phyloP scores from a whole-genome alignment of 2,888 invertebrate species.

The Acheta domesticus region DNA sequence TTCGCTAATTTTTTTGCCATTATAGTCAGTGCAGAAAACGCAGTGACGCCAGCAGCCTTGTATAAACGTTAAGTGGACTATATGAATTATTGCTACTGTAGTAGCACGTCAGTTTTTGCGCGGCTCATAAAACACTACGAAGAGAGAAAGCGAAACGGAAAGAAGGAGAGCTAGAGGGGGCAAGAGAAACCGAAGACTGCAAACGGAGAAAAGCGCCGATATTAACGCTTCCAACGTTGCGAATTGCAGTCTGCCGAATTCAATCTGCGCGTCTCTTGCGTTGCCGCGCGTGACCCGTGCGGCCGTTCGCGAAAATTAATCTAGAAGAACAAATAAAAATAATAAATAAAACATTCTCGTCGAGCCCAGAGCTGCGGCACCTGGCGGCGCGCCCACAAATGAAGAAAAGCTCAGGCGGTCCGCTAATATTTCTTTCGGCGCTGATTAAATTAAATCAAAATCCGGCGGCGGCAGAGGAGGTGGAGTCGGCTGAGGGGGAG shows the following conservation, averaged over 20 bases:
- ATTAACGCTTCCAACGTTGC: too few species aligned
- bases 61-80: background rate
- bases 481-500: background rate
- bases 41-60: background rate
- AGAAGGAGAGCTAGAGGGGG: background rate
- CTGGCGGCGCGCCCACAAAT: background rate
- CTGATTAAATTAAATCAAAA: slow-evolving; percentile 52
- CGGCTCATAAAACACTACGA: background rate
- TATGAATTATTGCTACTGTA: slow-evolving; percentile 10
- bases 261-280: background rate
- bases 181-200: background rate
- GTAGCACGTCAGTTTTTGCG: background rate
- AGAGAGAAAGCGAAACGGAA: background rate
- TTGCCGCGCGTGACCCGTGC: background rate
- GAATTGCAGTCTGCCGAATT: too few species aligned
- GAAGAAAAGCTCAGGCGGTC: background rate
- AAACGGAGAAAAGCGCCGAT: background rate
- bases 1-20: too few species aligned
- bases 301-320: background rate
- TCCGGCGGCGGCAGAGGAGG: slow-evolving; percentile 36
- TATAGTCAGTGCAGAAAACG: background rate
- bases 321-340: background rate
- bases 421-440: slow-evolving; percentile 36
- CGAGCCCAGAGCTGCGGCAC: background rate
- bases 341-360: background rate